Evolutionary conservation across 1,140 invertebrate species (phyloP).

Genomic region (Dendrolimus punctatus): DNA sequence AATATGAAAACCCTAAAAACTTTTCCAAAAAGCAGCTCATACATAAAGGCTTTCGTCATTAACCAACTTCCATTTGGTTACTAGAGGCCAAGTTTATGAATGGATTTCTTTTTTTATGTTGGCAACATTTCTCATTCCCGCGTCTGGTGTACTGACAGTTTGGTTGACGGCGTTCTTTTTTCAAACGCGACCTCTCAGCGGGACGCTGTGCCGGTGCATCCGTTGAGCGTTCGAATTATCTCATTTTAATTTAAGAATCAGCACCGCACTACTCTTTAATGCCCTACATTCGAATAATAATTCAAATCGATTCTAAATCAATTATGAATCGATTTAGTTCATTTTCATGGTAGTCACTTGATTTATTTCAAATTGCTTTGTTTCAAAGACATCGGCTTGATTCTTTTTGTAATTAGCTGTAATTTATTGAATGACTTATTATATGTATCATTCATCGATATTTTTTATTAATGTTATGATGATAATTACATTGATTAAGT

Average conservation of each 20-base stretch:
- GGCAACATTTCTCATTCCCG: slow-evolving; percentile 64
- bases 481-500: too few relatives aligned
- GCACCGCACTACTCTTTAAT: slow-evolving; percentile 28
- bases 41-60: too few relatives aligned
- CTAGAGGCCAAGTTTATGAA: slow-evolving; percentile 40
- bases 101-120: slow-evolving; percentile 49
- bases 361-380: too few relatives aligned
- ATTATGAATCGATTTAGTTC: not conserved
- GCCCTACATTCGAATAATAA: slow-evolving; percentile 25
- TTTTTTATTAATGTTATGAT: too few relatives aligned
- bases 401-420: too few relatives aligned
- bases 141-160: slow-evolving; percentile 56
- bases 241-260: slow-evolving; percentile 60
- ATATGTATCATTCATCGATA: too few relatives aligned
- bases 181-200: slow-evolving; percentile 60
- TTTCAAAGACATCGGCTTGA: too few relatives aligned
- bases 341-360: too few relatives aligned
- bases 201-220: slow-evolving; percentile 43
- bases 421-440: too few relatives aligned
- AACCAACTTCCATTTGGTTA: too few relatives aligned
- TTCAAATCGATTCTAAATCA: slow-evolving; percentile 17
- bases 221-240: slow-evolving; percentile 57
- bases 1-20: too few relatives aligned
- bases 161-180: slow-evolving; percentile 57
- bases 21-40: too few relatives aligned